Percentiles rank a stretch among this genome's conserved stretches.
phyloP scores from a whole-genome alignment of 1,140 invertebrate species.

The Andrena cerasifolii region DNA sequence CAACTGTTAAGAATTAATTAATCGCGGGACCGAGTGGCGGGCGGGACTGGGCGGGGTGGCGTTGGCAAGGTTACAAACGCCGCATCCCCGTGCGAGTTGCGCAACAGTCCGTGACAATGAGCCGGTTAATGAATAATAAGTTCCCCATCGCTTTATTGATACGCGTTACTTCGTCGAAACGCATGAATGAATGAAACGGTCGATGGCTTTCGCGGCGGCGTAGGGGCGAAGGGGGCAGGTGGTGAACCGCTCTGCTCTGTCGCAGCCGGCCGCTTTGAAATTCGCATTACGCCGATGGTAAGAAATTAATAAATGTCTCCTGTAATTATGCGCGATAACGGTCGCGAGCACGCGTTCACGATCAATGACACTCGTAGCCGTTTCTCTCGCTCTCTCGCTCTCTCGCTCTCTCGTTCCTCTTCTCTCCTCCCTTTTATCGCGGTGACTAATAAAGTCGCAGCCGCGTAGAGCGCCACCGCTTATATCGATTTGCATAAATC shows the following conservation, averaged over 20 bases:
- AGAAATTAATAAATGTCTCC: slow-evolving; percentile 47
- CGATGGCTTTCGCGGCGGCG: not conserved
- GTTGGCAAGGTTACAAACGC: slow-evolving; percentile 12
- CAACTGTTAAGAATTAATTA: slow-evolving; percentile 30
- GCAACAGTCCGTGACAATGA: slow-evolving; percentile 43
- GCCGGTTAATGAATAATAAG: slow-evolving; percentile 51
- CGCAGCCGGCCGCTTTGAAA: not conserved
- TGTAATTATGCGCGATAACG: slow-evolving; percentile 27
- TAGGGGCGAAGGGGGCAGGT: no score
- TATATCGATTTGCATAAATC: slow-evolving; percentile 35
- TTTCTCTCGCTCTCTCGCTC: not conserved
- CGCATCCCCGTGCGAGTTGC: not conserved
- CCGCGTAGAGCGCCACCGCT: not conserved
- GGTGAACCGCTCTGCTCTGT: no score
- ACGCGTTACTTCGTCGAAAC: slow-evolving; percentile 32
- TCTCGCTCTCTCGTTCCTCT: not conserved
- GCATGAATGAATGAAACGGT: slow-evolving; percentile 31
- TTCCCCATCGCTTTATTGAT: slow-evolving; percentile 33
- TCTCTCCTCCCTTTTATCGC: slow-evolving; percentile 3
- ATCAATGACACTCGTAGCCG: slow-evolving; percentile 26
- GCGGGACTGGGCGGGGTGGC: not conserved
- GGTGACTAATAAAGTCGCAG: slow-evolving; percentile 9
- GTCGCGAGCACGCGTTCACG: not conserved
- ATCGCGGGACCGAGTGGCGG: slow-evolving; percentile 17
- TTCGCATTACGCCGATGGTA: slow-evolving; percentile 21